These are phyloP conservation scores for Cynodonichthys magdalenae DNA, from an alignment of 2,797 vertebrate genomes.

Conservation along the genomic window DNA sequence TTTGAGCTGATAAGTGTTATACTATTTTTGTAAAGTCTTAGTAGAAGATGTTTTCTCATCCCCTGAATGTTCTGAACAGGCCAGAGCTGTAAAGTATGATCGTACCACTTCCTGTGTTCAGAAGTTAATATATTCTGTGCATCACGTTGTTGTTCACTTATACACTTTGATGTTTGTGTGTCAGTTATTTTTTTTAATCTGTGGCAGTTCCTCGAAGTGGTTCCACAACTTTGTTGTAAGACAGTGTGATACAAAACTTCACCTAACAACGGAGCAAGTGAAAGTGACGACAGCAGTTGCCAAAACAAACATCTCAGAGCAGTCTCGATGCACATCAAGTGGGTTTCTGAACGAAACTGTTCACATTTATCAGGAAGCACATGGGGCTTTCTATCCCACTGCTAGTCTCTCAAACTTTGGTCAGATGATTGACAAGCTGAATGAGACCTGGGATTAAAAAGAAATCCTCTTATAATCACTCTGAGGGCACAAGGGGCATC, in stretches of 20 bases:
- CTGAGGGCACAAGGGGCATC: conserved; percentile 34
- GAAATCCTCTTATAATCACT: conserved; percentile 60
- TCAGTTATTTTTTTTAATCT: conserved; percentile 13
- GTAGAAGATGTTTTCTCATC: background rate
- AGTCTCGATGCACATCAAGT: background rate
- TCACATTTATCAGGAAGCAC: conserved; percentile 19
- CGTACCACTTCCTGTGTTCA: background rate
- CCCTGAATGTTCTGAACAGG: background rate
- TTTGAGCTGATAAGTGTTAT: background rate
- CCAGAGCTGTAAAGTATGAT: background rate
- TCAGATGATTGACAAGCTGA: conserved; percentile 54
- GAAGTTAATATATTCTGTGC: background rate
- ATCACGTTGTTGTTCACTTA: background rate
- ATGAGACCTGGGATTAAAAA: conserved; percentile 63
- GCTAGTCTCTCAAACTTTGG: conserved; percentile 25
- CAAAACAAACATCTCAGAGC: conserved; percentile 5
- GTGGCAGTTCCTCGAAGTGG: conserved; percentile 40
- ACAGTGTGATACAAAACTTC: conserved; percentile 32
- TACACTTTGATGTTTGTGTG: conserved; percentile 8
- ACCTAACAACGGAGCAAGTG: conserved; percentile 20
- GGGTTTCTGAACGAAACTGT: background rate
- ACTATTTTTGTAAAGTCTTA: background rate
- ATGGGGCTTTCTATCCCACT: conserved; percentile 21
- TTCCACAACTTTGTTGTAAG: conserved; percentile 49
- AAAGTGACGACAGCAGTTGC: conserved; percentile 40